Conservation (phyloP, 2,888 invertebrate species). For the Lypha dubia region DNA sequence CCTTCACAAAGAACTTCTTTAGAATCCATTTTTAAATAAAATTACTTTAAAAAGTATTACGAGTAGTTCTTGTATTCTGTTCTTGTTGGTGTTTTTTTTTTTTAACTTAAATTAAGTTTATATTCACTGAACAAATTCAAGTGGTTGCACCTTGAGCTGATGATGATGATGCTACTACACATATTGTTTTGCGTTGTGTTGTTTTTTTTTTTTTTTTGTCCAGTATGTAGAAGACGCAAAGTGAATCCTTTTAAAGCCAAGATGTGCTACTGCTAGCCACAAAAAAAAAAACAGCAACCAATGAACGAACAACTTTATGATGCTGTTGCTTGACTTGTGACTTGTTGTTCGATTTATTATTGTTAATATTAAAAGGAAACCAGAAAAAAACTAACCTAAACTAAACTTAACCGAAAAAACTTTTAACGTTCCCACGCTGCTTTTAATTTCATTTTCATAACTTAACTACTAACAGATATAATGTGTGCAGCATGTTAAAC, state of each 20-base stretch:
- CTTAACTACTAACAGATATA: conserved; percentile 54
- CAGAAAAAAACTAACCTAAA: conserved; percentile 2
- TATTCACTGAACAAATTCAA: conserved; percentile 45
- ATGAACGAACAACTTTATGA: conserved; percentile 62
- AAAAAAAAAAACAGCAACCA: no score
- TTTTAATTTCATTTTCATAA: conserved; percentile 72
- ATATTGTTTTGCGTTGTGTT: conserved; percentile 10
- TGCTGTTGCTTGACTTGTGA: conserved; percentile 68
- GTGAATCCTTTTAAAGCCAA: conserved; percentile 35
- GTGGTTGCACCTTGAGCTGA: conserved; percentile 15
- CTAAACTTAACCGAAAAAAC: conserved; percentile 2
- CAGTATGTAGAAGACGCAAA: conserved; percentile 22
- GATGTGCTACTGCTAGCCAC: conserved; percentile 44
- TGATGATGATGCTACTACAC: conserved; percentile 41
- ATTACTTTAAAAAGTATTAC: conserved; percentile 58
- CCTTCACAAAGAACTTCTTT: conserved; percentile 52
- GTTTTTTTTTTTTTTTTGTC: no score
- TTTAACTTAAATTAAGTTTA: conserved; percentile 66
- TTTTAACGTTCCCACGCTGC: conserved; percentile 68
- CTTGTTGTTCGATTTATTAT: conserved; percentile 70
- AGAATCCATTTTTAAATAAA: conserved; percentile 66
- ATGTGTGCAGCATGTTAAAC: conserved; percentile 60
- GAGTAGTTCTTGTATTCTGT: conserved; percentile 12
- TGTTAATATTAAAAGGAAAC: conserved; percentile 51
- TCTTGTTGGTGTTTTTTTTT: not conserved